A percentile compares a stretch with the other conserved stretches of the same genome.
Conservation (phyloP, 2,797 vertebrate species). For the Malurus leucopterus region DNA sequence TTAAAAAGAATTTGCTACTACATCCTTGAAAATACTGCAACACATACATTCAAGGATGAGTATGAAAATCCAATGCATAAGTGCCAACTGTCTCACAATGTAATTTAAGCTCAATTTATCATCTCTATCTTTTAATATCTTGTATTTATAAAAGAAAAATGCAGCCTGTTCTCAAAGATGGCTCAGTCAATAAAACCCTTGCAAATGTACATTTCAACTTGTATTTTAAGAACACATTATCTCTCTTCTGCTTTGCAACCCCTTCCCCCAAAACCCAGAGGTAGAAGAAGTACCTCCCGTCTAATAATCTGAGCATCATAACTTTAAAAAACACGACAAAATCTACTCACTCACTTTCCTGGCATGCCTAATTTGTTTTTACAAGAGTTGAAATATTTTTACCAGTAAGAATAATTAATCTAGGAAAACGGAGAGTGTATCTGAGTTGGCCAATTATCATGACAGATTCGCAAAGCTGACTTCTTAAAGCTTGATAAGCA, state of each 20-base stretch:
- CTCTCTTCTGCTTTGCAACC: not conserved
- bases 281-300: not conserved
- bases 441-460: not conserved
- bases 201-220: not conserved
- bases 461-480: not conserved
- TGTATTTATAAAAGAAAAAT: not conserved
- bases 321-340: not conserved
- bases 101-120: not conserved
- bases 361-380: not conserved
- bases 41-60: not conserved
- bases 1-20: not conserved
- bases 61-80: not conserved
- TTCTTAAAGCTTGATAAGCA: constrained; percentile 20
- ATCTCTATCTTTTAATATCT: not conserved
- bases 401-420: not conserved
- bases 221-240: not conserved
- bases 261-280: not conserved
- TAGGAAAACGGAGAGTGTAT: not conserved
- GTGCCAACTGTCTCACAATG: not conserved
- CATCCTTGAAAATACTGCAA: not conserved
- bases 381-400: not conserved
- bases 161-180: not conserved
- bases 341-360: not conserved
- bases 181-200: not conserved
- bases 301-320: not conserved